These are phyloP conservation scores for Melinopterus prodromus DNA, from an alignment of 2,888 invertebrate genomes.

Conservation along the genomic window DNA sequence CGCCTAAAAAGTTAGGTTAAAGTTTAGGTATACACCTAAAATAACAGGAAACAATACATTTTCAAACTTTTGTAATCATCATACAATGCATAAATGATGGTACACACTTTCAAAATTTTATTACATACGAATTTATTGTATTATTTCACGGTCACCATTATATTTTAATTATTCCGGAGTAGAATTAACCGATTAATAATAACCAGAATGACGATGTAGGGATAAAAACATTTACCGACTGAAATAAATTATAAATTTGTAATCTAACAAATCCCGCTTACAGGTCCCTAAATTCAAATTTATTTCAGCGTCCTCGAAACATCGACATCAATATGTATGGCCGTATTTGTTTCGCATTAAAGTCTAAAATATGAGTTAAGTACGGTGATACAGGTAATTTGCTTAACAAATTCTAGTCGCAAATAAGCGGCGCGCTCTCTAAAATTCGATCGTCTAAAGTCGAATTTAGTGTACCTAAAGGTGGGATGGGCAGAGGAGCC, in stretches of 20 bases:
- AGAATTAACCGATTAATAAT: too few species aligned
- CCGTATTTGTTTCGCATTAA: background rate
- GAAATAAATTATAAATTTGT: background rate
- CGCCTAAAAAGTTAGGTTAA: too few species aligned
- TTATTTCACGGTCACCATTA: too few species aligned
- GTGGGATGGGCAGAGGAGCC: background rate
- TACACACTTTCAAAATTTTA: too few species aligned
- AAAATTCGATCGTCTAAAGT: background rate
- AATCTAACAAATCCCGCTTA: background rate
- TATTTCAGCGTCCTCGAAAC: background rate
- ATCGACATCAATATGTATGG: background rate
- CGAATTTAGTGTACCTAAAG: background rate
- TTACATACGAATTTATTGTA: too few species aligned
- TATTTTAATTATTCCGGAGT: too few species aligned
- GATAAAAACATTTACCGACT: too few species aligned
- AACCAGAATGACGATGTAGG: too few species aligned
- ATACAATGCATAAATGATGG: too few species aligned
- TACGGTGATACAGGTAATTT: slow-evolving; percentile 13
- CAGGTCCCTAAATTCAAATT: background rate
- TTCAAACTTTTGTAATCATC: too few species aligned
- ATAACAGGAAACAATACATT: too few species aligned
- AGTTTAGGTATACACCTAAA: too few species aligned
- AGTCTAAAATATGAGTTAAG: background rate
- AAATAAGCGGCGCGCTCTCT: background rate
- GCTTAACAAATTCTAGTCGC: slow-evolving; percentile 20